Base-by-base conservation (phyloP, 2,888 invertebrate genomes). In the Trachelus tabidus region DNA sequence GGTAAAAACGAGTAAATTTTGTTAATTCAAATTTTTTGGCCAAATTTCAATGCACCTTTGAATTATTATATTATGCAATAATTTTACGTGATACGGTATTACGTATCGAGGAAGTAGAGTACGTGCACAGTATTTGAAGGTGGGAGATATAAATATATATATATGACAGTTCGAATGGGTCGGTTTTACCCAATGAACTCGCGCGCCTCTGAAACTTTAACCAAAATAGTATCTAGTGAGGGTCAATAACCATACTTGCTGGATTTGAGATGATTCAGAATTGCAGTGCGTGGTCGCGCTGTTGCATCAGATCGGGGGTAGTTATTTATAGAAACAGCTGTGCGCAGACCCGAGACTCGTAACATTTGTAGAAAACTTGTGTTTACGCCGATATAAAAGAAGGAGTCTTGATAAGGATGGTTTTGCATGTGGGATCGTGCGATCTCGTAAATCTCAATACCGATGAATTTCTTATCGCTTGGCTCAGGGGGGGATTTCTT, bases 321-420 rank as follows among this genome's bases (percentile, higher is more conserved):
- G 86, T 68, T 81, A 81, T 89, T 89, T 88, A 90, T 89, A 90
- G 89, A 88, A 89, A 87, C 90, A 90, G 90, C 90, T 90, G 89
- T 85, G 86, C 85, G 82, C 88, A 85, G 84, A 82, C 84, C 82
- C 83, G 83, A 80, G 82, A 73, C 81, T 82, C 83, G 83, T 84
- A 84, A 86, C 81, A 85, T 86, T 84, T 82, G 83, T 84, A 80
- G 82, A 84, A 85, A 86, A 84, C 83, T 84, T 84, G 34, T 34
- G 33, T 34, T 34, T 74, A 34, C 56, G 56, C 56, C 23, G 56
- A 56, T 23, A 23, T 23, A 56, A 56, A 56, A 23, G 56, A 56
- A 56, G 9, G 56, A 56, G 23, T 23, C 15, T 23, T 15, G 56
- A 56, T 15, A 56, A 23, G 23, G 56, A 56, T 23, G 23, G 56